A percentile compares a stretch with the other conserved stretches of the same genome.
phyloP scores from a whole-genome alignment of 2,797 vertebrate species.

The Valencia hispanica region DNA sequence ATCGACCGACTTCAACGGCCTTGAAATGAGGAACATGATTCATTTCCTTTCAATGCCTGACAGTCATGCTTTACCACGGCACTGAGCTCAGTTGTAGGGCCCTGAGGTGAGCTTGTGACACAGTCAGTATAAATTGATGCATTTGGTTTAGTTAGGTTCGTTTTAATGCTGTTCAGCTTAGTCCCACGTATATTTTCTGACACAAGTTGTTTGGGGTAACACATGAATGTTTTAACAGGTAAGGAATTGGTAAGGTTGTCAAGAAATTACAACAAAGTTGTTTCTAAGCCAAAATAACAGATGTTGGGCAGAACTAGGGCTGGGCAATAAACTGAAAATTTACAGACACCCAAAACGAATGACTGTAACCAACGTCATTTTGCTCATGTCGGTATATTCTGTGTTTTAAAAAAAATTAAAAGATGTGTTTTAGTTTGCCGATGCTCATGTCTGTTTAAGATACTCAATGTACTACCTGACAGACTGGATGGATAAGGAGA shows the following conservation, averaged over 20 bases:
- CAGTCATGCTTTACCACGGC: slow-evolving; percentile 53
- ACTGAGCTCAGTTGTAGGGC: slow-evolving; percentile 30
- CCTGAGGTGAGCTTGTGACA: slow-evolving; percentile 23
- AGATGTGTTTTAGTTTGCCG: too few species aligned
- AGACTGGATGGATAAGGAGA: too few species aligned
- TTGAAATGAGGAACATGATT: slow-evolving; percentile 81
- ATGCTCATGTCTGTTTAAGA: too few species aligned
- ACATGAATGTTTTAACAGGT: not conserved
- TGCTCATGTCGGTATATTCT: too few species aligned
- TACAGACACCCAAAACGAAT: too few species aligned
- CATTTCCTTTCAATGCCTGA: slow-evolving; percentile 73
- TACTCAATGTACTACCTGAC: too few species aligned
- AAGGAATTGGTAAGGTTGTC: not conserved
- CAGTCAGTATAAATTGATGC: slow-evolving; percentile 15
- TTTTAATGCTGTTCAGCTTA: not conserved
- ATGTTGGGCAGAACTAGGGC: too few species aligned
- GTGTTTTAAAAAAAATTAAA: too few species aligned
- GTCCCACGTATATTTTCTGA: not conserved
- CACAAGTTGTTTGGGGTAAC: not conserved
- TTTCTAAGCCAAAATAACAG: not conserved
- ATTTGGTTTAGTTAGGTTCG: not conserved
- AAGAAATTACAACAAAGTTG: not conserved
- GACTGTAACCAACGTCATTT: too few species aligned
- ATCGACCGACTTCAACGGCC: slow-evolving; percentile 60
- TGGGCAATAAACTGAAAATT: too few species aligned